Percentiles rank a stretch among this genome's conserved stretches.
These are phyloP conservation scores for Pelvicachromis taeniatus DNA, from an alignment of 2,113 vertebrate species.

Conservation along the genomic window DNA sequence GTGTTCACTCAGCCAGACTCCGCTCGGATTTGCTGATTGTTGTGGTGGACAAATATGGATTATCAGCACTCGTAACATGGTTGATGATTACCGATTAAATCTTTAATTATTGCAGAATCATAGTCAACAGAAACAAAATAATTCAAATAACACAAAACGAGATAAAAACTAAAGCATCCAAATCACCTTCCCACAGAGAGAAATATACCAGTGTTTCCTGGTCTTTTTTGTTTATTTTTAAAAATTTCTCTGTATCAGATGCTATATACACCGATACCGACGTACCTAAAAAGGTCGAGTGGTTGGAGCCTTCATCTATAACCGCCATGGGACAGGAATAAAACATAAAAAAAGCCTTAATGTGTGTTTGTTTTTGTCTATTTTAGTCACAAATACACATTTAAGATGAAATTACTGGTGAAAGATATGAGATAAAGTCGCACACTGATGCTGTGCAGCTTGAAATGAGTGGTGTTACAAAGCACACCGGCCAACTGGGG, in stretches of 20 bases:
- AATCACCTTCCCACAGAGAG: not conserved
- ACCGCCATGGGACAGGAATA: not conserved
- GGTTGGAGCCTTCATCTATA: not conserved
- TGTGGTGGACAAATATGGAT: not conserved
- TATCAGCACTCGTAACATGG: not conserved
- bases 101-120: not conserved
- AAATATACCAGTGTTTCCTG: not conserved
- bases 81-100: rapidly evolving
- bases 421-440: not conserved
- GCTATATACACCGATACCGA: not conserved
- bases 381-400: not conserved
- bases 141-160: not conserved
- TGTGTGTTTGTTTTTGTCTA: not conserved
- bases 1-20: not conserved
- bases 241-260: rapidly evolving
- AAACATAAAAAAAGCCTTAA: not conserved
- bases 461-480: not conserved
- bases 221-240: not conserved
- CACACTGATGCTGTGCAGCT: not conserved
- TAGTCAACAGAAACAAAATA: not conserved
- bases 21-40: not conserved
- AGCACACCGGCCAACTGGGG: not conserved
- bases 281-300: not conserved
- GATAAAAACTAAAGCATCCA: not conserved
- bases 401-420: not conserved